These are phyloP conservation scores for Spinibarbus caldwelli DNA, from an alignment of 2,797 vertebrate species.

Conservation along the genomic window DNA sequence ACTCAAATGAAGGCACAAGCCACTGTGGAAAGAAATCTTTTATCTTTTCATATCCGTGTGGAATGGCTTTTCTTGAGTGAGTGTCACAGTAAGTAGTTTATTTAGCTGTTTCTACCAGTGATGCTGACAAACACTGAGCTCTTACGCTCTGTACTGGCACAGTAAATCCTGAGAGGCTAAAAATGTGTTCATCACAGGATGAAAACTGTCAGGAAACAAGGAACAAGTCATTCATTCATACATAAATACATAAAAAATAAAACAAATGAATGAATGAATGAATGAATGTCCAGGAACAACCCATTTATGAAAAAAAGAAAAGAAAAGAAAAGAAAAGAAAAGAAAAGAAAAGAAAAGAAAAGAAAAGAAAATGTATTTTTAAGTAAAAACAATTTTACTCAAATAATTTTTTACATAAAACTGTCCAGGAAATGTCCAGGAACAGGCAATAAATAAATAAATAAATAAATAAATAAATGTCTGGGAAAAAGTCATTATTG, in stretches of 20 bases:
- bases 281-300: neutral
- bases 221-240: neutral
- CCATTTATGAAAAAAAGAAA: too few species aligned
- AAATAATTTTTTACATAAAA: too few species aligned
- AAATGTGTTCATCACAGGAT: neutral
- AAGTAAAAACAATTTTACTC: too few species aligned
- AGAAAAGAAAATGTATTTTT: too few species aligned
- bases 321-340: too few species aligned
- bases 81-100: neutral
- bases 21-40: neutral
- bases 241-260: too few species aligned
- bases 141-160: neutral
- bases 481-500: too few species aligned
- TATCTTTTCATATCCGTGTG: conserved; percentile 1
- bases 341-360: too few species aligned
- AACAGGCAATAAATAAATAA: too few species aligned
- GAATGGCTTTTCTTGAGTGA: neutral
- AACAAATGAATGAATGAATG: neutral
- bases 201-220: neutral
- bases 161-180: neutral
- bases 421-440: too few species aligned
- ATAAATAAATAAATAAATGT: too few species aligned
- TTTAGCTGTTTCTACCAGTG: neutral
- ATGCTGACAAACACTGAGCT: neutral
- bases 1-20: neutral